Evolutionary conservation across 2,888 invertebrate genomes (phyloP).

Genomic region (Thalpophila matura): DNA sequence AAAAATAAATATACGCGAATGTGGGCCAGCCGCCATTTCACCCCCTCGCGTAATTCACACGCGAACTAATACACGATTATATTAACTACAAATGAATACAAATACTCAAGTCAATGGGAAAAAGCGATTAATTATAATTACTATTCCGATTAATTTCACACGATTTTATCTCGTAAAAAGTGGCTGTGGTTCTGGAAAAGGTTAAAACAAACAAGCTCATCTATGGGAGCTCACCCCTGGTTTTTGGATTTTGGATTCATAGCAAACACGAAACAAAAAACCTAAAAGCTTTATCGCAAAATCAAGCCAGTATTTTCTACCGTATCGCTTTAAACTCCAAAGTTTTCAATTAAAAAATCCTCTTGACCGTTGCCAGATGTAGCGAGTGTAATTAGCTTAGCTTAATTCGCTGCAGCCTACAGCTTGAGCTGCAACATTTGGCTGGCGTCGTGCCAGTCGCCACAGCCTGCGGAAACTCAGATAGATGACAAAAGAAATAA

Average conservation of each 20-base stretch:
- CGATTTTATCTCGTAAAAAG: too few species aligned
- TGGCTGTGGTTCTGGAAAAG: too few species aligned
- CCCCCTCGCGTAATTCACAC: constrained; percentile 45
- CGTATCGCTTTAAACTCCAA: constrained; percentile 17
- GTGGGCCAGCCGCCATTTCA: constrained; percentile 18
- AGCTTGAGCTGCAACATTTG: constrained; percentile 58
- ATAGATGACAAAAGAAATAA: constrained; percentile 81
- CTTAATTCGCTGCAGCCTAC: constrained; percentile 59
- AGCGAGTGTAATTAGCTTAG: constrained; percentile 54
- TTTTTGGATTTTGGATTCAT: too few species aligned
- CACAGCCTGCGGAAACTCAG: constrained; percentile 74
- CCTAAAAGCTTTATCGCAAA: background rate
- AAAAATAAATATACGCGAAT: constrained; percentile 26
- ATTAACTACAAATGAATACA: constrained; percentile 52
- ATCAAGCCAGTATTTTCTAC: background rate
- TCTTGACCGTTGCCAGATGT: constrained; percentile 37
- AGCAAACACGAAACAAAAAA: background rate
- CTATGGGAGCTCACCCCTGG: too few species aligned
- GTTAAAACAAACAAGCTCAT: too few species aligned
- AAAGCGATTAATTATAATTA: constrained; percentile 24
- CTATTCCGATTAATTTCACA: too few species aligned
- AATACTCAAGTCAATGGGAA: constrained; percentile 22
- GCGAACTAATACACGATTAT: constrained; percentile 54
- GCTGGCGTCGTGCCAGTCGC: constrained; percentile 75
- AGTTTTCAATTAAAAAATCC: constrained; percentile 25